A percentile compares a stretch with the other conserved stretches of the same genome.
Evolutionary conservation across 2,113 vertebrate species (phyloP).

Genomic region (Cyanistes caeruleus): DNA sequence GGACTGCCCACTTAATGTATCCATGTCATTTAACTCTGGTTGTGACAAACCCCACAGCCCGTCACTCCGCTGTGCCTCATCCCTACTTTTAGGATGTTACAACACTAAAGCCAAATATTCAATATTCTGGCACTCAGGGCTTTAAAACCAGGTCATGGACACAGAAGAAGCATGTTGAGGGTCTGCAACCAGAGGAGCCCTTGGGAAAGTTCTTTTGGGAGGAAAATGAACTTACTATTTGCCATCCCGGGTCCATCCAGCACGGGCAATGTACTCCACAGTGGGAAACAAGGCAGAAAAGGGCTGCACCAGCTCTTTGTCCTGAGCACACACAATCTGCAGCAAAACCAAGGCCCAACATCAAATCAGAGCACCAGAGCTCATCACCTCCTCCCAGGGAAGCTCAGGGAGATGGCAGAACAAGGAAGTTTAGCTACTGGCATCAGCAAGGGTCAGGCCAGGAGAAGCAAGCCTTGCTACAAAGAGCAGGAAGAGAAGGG

Average conservation of each 20-base stretch:
- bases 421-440: background rate
- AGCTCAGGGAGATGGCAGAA: background rate
- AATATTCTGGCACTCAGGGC: background rate
- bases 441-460: background rate
- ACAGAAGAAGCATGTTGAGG: accelerated
- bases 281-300: conserved; percentile 87
- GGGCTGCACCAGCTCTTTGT: conserved; percentile 89
- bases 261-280: conserved; percentile 92
- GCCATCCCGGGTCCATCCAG: conserved; percentile 93
- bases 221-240: conserved; percentile 82
- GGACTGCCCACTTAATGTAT: background rate
- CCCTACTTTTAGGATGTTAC: background rate
- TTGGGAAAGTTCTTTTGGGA: background rate
- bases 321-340: conserved; percentile 85
- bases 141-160: background rate
- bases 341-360: background rate
- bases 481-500: background rate
- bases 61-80: background rate
- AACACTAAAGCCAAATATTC: background rate
- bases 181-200: background rate
- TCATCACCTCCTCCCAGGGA: background rate
- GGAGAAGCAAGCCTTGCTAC: background rate
- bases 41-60: background rate
- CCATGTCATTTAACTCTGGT: background rate
- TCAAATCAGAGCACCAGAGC: background rate